A percentile compares a stretch with the other conserved stretches of the same genome.
Conservation (phyloP, 1,140 invertebrate genomes). For the Pseudachorutes palmiensis region DNA sequence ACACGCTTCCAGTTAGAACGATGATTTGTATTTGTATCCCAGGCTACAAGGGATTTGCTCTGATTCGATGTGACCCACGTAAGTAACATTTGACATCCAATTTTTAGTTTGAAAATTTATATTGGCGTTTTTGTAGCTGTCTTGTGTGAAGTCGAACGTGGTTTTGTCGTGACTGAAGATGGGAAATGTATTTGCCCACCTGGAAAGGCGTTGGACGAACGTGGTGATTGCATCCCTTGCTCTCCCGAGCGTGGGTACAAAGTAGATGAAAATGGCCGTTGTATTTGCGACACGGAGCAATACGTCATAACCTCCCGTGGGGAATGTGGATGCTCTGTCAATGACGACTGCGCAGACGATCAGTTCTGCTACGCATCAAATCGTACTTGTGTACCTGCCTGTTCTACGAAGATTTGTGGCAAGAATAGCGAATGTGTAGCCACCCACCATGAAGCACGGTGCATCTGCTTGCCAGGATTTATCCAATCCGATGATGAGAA, state of each 20-base stretch:
- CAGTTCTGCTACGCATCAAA: conserved; percentile 60
- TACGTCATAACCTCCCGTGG: conserved; percentile 47
- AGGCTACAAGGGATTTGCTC: conserved; percentile 73
- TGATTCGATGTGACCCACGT: conserved; percentile 59
- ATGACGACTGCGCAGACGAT: conserved; percentile 68
- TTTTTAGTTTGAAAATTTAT: neutral
- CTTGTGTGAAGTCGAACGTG: conserved; percentile 60
- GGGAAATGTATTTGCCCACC: conserved; percentile 67
- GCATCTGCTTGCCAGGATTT: conserved; percentile 63
- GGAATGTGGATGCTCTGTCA: conserved; percentile 64
- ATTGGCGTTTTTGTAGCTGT: conserved; percentile 46
- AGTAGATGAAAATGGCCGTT: conserved; percentile 58
- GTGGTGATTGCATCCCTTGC: conserved; percentile 52
- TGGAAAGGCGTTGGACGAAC: conserved; percentile 62
- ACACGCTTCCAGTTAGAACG: conserved; percentile 76
- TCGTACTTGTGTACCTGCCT: conserved; percentile 66
- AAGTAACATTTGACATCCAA: conserved; percentile 13
- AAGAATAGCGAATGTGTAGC: conserved; percentile 69
- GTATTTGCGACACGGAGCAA: conserved; percentile 49
- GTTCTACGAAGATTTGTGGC: conserved; percentile 59
- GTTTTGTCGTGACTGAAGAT: conserved; percentile 57
- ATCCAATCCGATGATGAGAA: conserved; percentile 48
- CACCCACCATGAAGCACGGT: conserved; percentile 65
- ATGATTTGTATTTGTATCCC: conserved; percentile 76
- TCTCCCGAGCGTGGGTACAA: conserved; percentile 62